phyloP scores from a whole-genome alignment of 2,113 vertebrate genomes.

The Rhinolophus ferrumequinum region DNA sequence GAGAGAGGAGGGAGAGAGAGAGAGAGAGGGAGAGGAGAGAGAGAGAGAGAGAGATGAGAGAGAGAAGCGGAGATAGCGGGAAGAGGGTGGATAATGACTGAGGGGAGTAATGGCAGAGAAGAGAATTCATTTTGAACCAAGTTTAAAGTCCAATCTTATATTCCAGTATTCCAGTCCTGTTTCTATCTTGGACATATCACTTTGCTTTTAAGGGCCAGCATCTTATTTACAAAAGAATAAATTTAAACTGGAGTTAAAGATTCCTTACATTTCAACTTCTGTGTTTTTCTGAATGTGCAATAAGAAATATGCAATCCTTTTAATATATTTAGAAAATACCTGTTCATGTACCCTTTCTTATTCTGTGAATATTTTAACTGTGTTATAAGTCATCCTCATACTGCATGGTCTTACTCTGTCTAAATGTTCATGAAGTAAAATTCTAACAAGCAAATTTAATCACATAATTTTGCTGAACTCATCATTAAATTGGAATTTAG shows the following conservation, averaged over 20 bases:
- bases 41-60: not conserved
- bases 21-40: no score
- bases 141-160: not conserved
- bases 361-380: not conserved
- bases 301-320: not conserved
- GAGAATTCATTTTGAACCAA: not conserved
- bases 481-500: constrained; percentile 48
- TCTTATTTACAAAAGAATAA: constrained; percentile 1
- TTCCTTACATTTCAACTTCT: not conserved
- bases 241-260: not conserved
- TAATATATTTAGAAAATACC: not conserved
- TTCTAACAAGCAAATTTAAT: not conserved
- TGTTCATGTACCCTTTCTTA: not conserved
- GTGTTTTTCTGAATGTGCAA: not conserved
- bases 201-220: not conserved
- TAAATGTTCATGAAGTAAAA: constrained; percentile 23
- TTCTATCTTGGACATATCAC: not conserved
- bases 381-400: constrained; percentile 38
- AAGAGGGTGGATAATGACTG: not conserved
- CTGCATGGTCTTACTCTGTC: not conserved
- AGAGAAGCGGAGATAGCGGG: no score
- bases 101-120: not conserved
- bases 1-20: no score
- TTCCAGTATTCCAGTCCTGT: not conserved
- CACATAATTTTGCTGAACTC: not conserved